Evolutionary conservation across 2,113 vertebrate species (phyloP), one percentile per base, ranked within the genome.

Genomic region (Mohoua ochrocephala): DNA sequence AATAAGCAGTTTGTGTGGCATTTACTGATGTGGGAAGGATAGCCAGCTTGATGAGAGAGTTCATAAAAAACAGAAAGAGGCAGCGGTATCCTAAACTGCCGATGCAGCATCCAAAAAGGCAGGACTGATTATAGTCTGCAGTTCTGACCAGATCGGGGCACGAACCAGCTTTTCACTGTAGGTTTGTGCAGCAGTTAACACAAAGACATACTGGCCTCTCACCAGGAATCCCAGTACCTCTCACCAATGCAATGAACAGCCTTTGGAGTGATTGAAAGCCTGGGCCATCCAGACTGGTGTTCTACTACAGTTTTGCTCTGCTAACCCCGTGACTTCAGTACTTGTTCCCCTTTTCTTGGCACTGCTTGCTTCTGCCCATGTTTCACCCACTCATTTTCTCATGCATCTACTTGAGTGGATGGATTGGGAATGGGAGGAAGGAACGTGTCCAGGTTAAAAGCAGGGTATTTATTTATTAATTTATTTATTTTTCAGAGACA

Each of bases 21-120:
- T 86, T 95, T 70, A 87, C 44, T 95, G 94, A 95, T 96, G 96
- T 96, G 93, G 94, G 89, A 89, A 93, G 89, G 68, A 42, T n/a
- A 93, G 42, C 52, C 52, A 75, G 23, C 80, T 67, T 92, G 91
- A 93, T 97, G 96, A 97, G 8, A 94, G 79, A 95, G 80, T 87
- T 83, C 1, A 2, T 63, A 37, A 74, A 87, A 81, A 18, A n/a
- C 68, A 95, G 42, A 60, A 84, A 47, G 39, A 91, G 47, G 83
- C 80, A 86, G 35, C 61, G 88, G 86, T 59, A 81, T 87, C 80
- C 64, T 89, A 84, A 96, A 91, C 68, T 89, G 64, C 76, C 1
- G 4, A 23, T 86, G 47, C 33, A 89, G 42, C 39, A 37, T 78
- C 91, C 60, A 93, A 78, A 89, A 97, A 81, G 79, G 27, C 35